These are phyloP conservation scores for Leptoclinus maculatus DNA, from an alignment of 2,797 vertebrate species.

Conservation along the genomic window DNA sequence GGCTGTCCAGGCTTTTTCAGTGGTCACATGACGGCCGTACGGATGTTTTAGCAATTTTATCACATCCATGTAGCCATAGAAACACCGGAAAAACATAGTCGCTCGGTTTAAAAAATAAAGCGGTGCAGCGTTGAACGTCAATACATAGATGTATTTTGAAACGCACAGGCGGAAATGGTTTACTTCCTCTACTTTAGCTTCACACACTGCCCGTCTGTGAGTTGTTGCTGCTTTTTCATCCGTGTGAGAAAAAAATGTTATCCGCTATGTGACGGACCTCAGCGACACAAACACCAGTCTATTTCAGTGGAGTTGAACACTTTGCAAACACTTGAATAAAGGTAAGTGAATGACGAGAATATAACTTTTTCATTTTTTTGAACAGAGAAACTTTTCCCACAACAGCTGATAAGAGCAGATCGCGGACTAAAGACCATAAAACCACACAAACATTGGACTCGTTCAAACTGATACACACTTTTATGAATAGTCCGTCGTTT, in stretches of 20 bases:
- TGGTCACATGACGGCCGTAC: conserved; percentile 71
- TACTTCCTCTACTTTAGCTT: fast-evolving
- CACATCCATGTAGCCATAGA: neutral
- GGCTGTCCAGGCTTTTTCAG: conserved; percentile 14
- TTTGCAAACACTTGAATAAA: neutral
- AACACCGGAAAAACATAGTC: fast-evolving
- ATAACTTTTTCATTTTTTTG: neutral
- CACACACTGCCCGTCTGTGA: fast-evolving
- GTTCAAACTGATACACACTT: neutral
- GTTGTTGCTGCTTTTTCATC: conserved; percentile 11
- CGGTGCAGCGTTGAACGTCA: fast-evolving
- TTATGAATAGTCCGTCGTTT: too few species aligned
- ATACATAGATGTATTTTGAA: conserved; percentile 22
- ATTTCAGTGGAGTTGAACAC: neutral
- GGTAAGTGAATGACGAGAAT: conserved; percentile 36
- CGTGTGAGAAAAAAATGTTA: conserved; percentile 61
- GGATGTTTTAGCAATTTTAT: conserved; percentile 50
- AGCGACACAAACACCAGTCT: neutral
- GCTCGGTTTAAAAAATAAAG: conserved; percentile 26
- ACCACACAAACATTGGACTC: neutral
- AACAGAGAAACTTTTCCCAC: conserved; percentile 17
- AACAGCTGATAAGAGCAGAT: neutral
- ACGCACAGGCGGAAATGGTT: fast-evolving
- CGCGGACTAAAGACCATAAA: neutral
- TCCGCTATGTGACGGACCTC: conserved; percentile 29